phyloP scores from a whole-genome alignment of 2,113 vertebrate genomes.

The Phylloscopus trochilus region DNA sequence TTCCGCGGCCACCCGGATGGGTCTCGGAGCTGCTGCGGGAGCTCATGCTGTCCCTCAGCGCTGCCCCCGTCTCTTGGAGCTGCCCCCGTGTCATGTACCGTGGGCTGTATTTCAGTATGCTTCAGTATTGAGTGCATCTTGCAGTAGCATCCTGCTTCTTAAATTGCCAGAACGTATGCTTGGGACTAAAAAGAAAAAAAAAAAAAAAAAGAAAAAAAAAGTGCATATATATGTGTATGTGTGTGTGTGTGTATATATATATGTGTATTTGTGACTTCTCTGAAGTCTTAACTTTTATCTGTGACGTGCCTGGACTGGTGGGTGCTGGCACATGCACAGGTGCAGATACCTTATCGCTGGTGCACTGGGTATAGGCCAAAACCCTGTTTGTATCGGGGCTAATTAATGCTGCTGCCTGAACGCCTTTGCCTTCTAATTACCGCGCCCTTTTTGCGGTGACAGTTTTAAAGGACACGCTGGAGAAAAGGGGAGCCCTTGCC shows the following conservation, averaged over 20 bases:
- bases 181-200: neutral
- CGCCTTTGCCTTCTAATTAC: neutral
- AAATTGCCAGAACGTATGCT: neutral
- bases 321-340: accelerated
- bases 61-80: neutral
- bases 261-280: neutral
- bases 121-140: neutral
- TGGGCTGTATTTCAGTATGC: neutral
- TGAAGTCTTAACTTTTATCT: neutral
- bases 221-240: too few relatives aligned
- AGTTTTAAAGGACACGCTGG: slow-evolving; percentile 90
- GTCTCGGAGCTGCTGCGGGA: neutral
- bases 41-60: neutral
- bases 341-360: neutral
- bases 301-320: accelerated
- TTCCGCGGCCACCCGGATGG: accelerated
- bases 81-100: neutral
- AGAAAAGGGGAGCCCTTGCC: slow-evolving; percentile 84
- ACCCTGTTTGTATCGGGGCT: accelerated
- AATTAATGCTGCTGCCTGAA: neutral
- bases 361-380: accelerated
- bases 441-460: neutral
- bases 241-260: too few relatives aligned
- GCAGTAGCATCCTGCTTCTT: accelerated
- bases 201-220: too few relatives aligned